Percentiles rank a stretch among this genome's conserved stretches.
phyloP scores from a whole-genome alignment of 2,888 invertebrate species.

The Eupeodes latifasciatus region DNA sequence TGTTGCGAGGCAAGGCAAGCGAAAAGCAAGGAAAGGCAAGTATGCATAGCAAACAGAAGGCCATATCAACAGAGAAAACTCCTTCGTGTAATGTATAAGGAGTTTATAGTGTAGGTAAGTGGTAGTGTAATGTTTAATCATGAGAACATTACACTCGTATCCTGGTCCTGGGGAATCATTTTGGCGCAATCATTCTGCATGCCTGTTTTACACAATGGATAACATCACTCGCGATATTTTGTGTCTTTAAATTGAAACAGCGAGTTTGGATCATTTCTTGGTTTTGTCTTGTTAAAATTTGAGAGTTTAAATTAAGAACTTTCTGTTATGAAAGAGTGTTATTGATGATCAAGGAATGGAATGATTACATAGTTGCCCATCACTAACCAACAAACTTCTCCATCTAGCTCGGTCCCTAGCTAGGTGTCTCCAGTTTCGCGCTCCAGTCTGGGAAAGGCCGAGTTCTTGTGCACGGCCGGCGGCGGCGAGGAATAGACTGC shows the following conservation, averaged over 20 bases:
- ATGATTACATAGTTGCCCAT: too few species aligned
- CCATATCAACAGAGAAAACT: not conserved
- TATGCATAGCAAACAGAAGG: constrained; percentile 47
- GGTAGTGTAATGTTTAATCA: constrained; percentile 23
- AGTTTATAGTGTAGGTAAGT: not conserved
- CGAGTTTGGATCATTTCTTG: constrained; percentile 63
- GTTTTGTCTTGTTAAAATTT: constrained; percentile 19
- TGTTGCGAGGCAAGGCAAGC: constrained; percentile 35
- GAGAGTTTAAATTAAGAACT: constrained; percentile 54
- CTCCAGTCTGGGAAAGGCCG: too few species aligned
- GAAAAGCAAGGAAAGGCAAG: too few species aligned
- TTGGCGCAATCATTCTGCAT: constrained; percentile 71
- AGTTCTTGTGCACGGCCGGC: too few species aligned
- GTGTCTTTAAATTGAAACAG: constrained; percentile 25
- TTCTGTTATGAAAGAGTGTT: not conserved
- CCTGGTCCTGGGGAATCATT: constrained; percentile 62
- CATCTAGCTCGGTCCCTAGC: too few species aligned
- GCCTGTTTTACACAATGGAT: constrained; percentile 70
- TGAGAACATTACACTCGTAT: constrained; percentile 6
- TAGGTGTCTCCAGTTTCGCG: too few species aligned
- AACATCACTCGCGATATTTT: constrained; percentile 54
- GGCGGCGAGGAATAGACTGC: too few species aligned
- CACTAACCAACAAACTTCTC: too few species aligned
- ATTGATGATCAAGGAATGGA: too few species aligned
- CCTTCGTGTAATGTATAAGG: not conserved